Percentiles rank a stretch among this genome's conserved stretches.
Conservation (phyloP, 2,888 invertebrate species). For the Philhelius pedissequus region DNA sequence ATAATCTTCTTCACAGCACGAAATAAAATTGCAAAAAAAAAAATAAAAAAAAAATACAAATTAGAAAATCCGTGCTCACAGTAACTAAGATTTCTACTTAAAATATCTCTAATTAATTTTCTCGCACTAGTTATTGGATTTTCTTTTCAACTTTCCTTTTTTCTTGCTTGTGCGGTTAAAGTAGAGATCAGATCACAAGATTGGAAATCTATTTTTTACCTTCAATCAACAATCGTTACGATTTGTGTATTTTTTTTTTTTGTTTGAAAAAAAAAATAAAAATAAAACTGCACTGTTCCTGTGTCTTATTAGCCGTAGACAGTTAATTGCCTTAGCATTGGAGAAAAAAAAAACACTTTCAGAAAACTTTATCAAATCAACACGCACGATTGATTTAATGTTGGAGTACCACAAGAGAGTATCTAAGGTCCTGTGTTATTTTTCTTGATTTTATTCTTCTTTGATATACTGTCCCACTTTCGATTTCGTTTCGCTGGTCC, state of each 20-base stretch:
- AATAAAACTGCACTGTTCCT: conserved; percentile 30
- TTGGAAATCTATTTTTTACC: background rate
- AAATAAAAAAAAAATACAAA: conserved; percentile 11
- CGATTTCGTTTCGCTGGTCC: conserved; percentile 39
- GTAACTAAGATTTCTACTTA: background rate
- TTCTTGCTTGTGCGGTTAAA: background rate
- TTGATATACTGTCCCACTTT: conserved; percentile 54
- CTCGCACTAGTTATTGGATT: conserved; percentile 61
- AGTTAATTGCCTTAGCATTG: background rate
- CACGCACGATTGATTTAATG: conserved; percentile 42
- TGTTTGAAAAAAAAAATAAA: background rate
- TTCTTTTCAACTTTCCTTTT: conserved; percentile 64
- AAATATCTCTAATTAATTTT: conserved; percentile 59
- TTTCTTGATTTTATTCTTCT: background rate
- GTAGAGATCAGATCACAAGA: conserved; percentile 6
- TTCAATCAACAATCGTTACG: conserved; percentile 26
- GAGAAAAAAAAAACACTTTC: background rate
- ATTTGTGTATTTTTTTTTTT: background rate
- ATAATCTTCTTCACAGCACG: conserved; percentile 18
- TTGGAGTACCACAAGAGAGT: conserved; percentile 53
- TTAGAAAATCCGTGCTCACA: conserved; percentile 54
- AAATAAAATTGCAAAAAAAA: background rate
- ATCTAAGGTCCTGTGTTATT: conserved; percentile 50
- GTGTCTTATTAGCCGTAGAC: background rate
- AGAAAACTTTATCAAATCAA: conserved; percentile 8